Conservation (phyloP, 1,140 invertebrate species). For the Batillaria attramentaria region DNA sequence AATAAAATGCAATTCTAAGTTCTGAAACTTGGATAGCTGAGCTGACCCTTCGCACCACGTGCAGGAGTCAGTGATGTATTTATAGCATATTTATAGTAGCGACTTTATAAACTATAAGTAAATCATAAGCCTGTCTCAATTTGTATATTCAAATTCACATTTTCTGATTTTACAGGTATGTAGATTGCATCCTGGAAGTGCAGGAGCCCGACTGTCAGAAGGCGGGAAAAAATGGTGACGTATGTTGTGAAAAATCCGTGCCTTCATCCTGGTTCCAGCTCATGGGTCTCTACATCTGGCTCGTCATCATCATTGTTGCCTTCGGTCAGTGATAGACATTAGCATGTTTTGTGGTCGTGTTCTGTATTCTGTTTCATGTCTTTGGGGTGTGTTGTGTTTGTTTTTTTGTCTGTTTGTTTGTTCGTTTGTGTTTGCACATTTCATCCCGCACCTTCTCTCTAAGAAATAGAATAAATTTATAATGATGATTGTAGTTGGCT, state of each 20-base stretch:
- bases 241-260: not conserved
- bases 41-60: not conserved
- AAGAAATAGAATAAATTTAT: too few relatives aligned
- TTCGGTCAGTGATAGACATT: not conserved
- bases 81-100: not conserved
- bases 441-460: too few relatives aligned
- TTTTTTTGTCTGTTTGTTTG: too few relatives aligned
- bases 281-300: conserved; percentile 12
- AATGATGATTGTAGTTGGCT: too few relatives aligned
- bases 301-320: not conserved
- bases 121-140: not conserved
- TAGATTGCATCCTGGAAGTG: not conserved
- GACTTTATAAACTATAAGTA: not conserved
- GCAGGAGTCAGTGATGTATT: not conserved
- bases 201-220: not conserved
- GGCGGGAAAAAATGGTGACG: too few relatives aligned
- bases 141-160: not conserved
- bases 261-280: not conserved
- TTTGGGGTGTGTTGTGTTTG: too few relatives aligned
- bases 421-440: too few relatives aligned
- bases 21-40: not conserved
- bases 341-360: too few relatives aligned
- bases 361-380: too few relatives aligned
- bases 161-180: not conserved
- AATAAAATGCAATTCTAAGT: not conserved